These are phyloP conservation scores for Tenthredo distinguenda DNA, from an alignment of 2,888 invertebrate species.

Conservation along the genomic window DNA sequence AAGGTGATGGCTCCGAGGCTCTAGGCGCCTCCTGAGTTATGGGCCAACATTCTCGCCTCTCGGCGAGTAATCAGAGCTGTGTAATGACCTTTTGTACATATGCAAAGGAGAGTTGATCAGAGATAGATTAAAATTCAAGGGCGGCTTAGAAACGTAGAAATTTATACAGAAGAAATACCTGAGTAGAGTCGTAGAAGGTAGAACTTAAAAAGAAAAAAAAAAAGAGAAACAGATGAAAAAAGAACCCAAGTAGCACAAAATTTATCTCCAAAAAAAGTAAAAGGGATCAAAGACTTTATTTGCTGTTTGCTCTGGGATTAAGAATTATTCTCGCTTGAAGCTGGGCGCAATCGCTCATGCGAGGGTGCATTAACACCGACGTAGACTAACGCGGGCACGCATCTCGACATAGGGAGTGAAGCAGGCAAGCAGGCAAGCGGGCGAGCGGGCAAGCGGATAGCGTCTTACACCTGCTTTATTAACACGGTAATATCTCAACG, in stretches of 20 bases:
- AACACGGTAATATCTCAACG: slow-evolving; percentile 62
- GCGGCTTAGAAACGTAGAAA: not conserved
- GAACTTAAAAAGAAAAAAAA: not conserved
- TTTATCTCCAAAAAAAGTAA: not conserved
- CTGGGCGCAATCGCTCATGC: slow-evolving; percentile 45
- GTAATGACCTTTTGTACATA: slow-evolving; percentile 25
- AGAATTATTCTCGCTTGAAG: slow-evolving; percentile 46
- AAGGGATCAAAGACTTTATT: slow-evolving; percentile 28
- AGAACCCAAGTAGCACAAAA: not conserved
- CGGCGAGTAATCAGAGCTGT: slow-evolving; percentile 49
- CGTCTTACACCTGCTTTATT: slow-evolving; percentile 69
- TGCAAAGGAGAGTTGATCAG: not conserved
- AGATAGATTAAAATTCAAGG: not conserved
- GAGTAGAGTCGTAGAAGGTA: not conserved
- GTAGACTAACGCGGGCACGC: slow-evolving; percentile 23
- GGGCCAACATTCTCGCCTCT: slow-evolving; percentile 17
- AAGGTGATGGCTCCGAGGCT: slow-evolving; percentile 49
- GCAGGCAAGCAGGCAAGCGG: not conserved
- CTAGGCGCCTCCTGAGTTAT: slow-evolving; percentile 44
- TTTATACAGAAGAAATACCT: not conserved
- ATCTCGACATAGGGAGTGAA: not conserved
- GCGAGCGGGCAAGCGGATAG: slow-evolving; percentile 24
- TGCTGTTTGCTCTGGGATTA: slow-evolving; percentile 44
- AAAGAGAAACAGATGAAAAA: not conserved
- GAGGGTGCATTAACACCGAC: slow-evolving; percentile 43